Conservation (phyloP, 2,888 invertebrate genomes). For the Lasioglossum morio region DNA sequence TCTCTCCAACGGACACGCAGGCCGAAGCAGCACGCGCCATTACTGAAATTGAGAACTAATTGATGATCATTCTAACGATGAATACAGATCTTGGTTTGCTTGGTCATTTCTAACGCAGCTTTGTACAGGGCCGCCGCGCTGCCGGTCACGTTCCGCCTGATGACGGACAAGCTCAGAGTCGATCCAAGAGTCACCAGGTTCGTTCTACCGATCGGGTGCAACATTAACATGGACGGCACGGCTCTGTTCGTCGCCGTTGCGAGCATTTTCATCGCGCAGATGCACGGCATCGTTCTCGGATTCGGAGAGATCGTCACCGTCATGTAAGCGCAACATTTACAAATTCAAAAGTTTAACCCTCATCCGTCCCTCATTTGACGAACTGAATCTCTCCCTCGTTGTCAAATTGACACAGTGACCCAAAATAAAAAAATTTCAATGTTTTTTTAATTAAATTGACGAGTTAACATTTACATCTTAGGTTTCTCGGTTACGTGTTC, state of each 20-base stretch:
- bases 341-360: too few relatives aligned
- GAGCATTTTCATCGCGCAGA: conserved; percentile 94
- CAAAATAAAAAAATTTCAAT: too few relatives aligned
- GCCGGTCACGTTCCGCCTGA: conserved; percentile 93
- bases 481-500: too few relatives aligned
- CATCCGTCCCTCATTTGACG: too few relatives aligned
- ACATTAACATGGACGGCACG: conserved; percentile 97
- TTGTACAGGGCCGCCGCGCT: conserved; percentile 91
- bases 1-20: conserved; percentile 51
- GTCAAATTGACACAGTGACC: too few relatives aligned
- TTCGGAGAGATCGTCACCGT: conserved; percentile 95
- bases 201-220: conserved; percentile 95
- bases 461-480: too few relatives aligned
- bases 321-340: conserved; percentile 87
- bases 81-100: not conserved
- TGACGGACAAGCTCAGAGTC: conserved; percentile 93
- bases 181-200: conserved; percentile 94
- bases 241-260: conserved; percentile 95
- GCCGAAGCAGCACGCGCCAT: conserved; percentile 57
- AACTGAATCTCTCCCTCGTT: too few relatives aligned
- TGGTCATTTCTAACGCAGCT: conserved; percentile 77
- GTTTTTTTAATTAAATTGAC: too few relatives aligned
- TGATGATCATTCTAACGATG: conserved; percentile 35
- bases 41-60: conserved; percentile 35
- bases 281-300: conserved; percentile 92